Evolutionary conservation across 2,888 invertebrate species (phyloP).

Genomic region (Xiphydria camelus): DNA sequence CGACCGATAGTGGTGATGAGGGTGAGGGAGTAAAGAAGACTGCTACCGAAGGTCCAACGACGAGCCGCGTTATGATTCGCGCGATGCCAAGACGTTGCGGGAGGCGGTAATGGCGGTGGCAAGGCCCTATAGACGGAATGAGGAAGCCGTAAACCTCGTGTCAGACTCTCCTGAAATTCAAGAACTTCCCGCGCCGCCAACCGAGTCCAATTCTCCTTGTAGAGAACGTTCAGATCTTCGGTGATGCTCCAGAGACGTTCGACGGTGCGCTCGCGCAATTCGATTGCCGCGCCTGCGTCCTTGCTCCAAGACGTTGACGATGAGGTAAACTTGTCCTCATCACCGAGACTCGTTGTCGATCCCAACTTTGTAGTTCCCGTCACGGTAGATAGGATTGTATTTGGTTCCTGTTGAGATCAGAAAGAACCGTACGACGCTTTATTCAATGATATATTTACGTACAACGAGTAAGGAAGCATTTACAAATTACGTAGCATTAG

Average conservation of each 20-base stretch:
- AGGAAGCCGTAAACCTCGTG: conserved; percentile 50
- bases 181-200: conserved; percentile 85
- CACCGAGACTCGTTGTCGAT: too few species aligned
- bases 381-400: too few species aligned
- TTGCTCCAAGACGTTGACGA: conserved; percentile 30
- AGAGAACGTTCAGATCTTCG: conserved; percentile 84
- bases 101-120: conserved; percentile 12
- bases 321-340: not conserved
- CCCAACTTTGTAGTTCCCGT: too few species aligned
- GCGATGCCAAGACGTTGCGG: conserved; percentile 23
- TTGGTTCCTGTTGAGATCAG: too few species aligned
- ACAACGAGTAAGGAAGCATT: too few species aligned
- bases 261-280: conserved; percentile 73
- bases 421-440: too few species aligned
- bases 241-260: conserved; percentile 85
- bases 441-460: too few species aligned
- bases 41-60: conserved; percentile 89
- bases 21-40: conserved; percentile 90
- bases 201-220: conserved; percentile 90
- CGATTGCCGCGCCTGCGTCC: conserved; percentile 58
- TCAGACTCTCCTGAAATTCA: conserved; percentile 72
- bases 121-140: conserved; percentile 45
- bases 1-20: conserved; percentile 94
- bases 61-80: conserved; percentile 60
- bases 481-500: too few species aligned